Evolutionary conservation across 1,140 invertebrate genomes (phyloP).

Genomic region (Caenorhabditis tropicalis): DNA sequence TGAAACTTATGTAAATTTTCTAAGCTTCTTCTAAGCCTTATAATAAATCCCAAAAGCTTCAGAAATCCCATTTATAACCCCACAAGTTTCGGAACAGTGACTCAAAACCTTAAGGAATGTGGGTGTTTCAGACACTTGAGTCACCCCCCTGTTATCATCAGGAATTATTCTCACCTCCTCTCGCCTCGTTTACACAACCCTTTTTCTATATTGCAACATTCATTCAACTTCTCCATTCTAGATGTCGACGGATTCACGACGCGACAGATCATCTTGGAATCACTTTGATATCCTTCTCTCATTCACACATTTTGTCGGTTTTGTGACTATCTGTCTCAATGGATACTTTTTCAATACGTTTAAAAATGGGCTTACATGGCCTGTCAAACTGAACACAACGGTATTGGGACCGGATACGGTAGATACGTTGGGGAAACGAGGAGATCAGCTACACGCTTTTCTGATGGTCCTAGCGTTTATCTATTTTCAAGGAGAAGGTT

Average conservation of each 20-base stretch:
- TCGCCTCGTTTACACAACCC: background rate
- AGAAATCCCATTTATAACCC: too few relatives aligned
- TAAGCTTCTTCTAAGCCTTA: too few relatives aligned
- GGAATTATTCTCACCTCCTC: slow-evolving; percentile 25
- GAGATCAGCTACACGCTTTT: slow-evolving; percentile 51
- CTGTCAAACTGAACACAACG: background rate
- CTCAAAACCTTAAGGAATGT: background rate
- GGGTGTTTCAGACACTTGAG: slow-evolving; percentile 21
- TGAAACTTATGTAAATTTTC: too few relatives aligned
- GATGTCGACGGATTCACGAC: slow-evolving; percentile 8
- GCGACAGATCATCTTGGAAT: background rate
- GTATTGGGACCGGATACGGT: background rate
- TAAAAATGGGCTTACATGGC: slow-evolving; percentile 50
- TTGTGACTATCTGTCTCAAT: slow-evolving; percentile 41
- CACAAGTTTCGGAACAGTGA: too few relatives aligned
- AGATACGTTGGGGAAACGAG: background rate
- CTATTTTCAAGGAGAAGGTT: slow-evolving; percentile 58
- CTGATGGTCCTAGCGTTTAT: slow-evolving; percentile 52
- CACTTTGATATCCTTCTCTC: background rate
- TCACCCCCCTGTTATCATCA: background rate
- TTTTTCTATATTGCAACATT: background rate
- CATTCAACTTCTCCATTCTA: background rate
- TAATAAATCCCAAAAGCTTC: too few relatives aligned
- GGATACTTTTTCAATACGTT: slow-evolving; percentile 55
- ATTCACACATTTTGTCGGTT: slow-evolving; percentile 15